Conservation (phyloP, 2,797 vertebrate species). For the Tachyglossus aculeatus region DNA sequence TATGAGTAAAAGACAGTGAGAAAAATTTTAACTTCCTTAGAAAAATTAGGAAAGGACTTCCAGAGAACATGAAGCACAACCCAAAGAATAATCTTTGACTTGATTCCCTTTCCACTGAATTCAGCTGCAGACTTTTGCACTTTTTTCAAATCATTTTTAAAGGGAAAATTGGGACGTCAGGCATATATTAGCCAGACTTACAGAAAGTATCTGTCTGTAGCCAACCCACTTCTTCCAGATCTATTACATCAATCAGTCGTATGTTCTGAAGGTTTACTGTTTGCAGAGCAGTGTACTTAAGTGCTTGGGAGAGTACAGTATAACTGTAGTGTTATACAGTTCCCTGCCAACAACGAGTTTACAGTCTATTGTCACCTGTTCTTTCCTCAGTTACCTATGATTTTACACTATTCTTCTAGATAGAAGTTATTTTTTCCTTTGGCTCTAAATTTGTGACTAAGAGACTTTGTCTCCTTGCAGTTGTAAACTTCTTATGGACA, state of each 20-base stretch:
- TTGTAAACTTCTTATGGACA: no score
- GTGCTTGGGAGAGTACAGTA: no score
- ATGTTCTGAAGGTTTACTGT: no score
- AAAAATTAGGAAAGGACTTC: background rate
- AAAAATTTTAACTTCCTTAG: rapidly evolving
- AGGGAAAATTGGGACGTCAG: background rate
- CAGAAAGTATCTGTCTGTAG: background rate
- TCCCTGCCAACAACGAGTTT: no score
- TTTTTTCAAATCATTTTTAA: background rate
- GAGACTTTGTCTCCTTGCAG: no score
- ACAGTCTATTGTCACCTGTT: no score
- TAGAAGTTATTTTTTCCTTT: no score
- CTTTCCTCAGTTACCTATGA: no score
- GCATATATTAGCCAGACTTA: rapidly evolving
- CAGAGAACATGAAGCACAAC: background rate
- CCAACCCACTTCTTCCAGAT: background rate
- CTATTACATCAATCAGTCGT: background rate
- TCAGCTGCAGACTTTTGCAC: background rate
- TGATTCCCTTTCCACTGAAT: background rate
- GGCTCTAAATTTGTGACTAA: no score
- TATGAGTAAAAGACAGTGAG: background rate
- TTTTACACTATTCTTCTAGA: no score
- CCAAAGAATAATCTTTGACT: rapidly evolving
- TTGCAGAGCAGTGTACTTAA: no score
- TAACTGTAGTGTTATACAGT: no score